A percentile compares a stretch with the other conserved stretches of the same genome.
Evolutionary conservation across 2,113 vertebrate genomes (phyloP).

Genomic region (Caretta caretta): DNA sequence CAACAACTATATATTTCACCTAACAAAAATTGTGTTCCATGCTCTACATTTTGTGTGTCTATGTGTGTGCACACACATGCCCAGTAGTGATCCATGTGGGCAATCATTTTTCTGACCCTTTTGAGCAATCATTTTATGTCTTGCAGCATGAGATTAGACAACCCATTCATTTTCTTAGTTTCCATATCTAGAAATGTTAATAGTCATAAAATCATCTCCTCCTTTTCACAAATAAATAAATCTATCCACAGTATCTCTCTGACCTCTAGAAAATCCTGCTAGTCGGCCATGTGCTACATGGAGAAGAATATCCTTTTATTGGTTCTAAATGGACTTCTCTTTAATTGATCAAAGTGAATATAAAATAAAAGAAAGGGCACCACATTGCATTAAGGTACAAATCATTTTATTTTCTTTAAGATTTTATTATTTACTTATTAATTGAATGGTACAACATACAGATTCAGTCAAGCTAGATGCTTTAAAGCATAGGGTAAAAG

Average conservation of each 20-base stretch:
- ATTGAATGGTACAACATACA: not conserved
- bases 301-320: conserved; percentile 62
- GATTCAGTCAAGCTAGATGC: not conserved
- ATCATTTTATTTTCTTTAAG: conserved; percentile 49
- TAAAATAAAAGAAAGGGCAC: conserved; percentile 70
- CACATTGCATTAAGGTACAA: conserved; percentile 69
- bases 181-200: conserved; percentile 24
- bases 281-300: conserved; percentile 30
- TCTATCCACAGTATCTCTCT: conserved; percentile 46
- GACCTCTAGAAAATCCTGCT: conserved; percentile 44
- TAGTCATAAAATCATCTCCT: conserved; percentile 61
- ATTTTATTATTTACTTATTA: not conserved
- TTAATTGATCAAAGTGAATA: conserved; percentile 72
- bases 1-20: not conserved
- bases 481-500: not conserved
- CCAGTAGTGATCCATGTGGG: conserved; percentile 2
- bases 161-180: conserved; percentile 20
- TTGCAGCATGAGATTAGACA: conserved; percentile 27
- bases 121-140: conserved; percentile 57
- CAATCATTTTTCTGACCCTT: conserved; percentile 55
- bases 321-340: conserved; percentile 60
- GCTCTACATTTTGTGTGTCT: not conserved
- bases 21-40: not conserved
- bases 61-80: not conserved
- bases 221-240: conserved; percentile 32